These are phyloP conservation scores for Epistrophe grossulariae DNA, from an alignment of 2,888 invertebrate species.

Conservation along the genomic window DNA sequence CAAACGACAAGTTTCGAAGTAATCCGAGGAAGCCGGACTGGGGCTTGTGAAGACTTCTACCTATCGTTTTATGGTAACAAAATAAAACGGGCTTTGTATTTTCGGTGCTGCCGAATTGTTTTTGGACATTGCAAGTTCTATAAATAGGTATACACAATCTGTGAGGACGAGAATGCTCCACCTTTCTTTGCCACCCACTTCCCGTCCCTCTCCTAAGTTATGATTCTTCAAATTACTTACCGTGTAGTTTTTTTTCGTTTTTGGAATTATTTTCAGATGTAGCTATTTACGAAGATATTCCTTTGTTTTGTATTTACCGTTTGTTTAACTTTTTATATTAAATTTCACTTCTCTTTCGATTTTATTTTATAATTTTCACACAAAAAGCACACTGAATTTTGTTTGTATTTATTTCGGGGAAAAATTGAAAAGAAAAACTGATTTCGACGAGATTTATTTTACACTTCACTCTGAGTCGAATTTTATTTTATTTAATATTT, in stretches of 20 bases:
- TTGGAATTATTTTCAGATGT: background rate
- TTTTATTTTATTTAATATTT: constrained; percentile 9
- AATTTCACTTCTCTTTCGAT: constrained; percentile 30
- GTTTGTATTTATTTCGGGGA: background rate
- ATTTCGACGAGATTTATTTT: constrained; percentile 8
- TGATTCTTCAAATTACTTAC: constrained; percentile 51
- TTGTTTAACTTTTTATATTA: constrained; percentile 18
- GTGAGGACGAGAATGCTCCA: constrained; percentile 49
- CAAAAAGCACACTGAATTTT: constrained; percentile 7
- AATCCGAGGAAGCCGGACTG: background rate
- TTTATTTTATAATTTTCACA: constrained; percentile 35
- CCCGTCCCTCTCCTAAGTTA: background rate
- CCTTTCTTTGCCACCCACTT: constrained; percentile 25
- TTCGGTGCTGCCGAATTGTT: background rate
- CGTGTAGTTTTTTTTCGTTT: constrained; percentile 29
- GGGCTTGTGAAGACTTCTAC: background rate
- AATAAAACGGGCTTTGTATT: constrained; percentile 24
- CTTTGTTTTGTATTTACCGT: constrained; percentile 16
- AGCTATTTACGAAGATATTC: background rate
- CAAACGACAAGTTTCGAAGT: background rate
- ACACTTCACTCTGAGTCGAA: constrained; percentile 65
- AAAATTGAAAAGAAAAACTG: constrained; percentile 4
- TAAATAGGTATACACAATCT: constrained; percentile 66
- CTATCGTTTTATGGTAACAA: background rate
- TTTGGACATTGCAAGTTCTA: constrained; percentile 57